Conservation (phyloP, 2,113 vertebrate species). For the Solea solea region DNA sequence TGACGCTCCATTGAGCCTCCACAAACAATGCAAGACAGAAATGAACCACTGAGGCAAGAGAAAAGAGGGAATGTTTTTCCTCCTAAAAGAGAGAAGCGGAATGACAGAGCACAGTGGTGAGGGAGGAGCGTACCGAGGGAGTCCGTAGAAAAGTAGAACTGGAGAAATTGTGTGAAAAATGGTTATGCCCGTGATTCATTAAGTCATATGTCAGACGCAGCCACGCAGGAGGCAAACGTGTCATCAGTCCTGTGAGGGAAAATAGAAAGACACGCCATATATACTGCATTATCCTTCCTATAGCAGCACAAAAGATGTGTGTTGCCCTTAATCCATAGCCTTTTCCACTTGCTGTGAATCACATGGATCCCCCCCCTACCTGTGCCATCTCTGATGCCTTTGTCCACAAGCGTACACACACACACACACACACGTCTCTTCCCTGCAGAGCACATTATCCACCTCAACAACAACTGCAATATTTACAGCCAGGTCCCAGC, state of each 20-base stretch:
- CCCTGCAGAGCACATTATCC: conserved; percentile 55
- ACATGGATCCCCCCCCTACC: conserved; percentile 49
- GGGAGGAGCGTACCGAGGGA: conserved; percentile 21
- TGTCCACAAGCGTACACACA: conserved; percentile 31
- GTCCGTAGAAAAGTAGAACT: conserved; percentile 20
- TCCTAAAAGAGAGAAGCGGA: conserved; percentile 54
- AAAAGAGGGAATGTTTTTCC: conserved; percentile 52
- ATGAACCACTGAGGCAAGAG: conserved; percentile 68
- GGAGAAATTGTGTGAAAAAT: conserved; percentile 12
- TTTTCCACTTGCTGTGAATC: conserved; percentile 37
- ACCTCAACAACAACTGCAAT: conserved; percentile 60
- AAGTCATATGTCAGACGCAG: conserved; percentile 5
- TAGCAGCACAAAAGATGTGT: conserved; percentile 29
- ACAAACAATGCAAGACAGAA: conserved; percentile 74
- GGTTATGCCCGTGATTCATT: conserved; percentile 37
- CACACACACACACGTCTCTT: conserved; percentile 16
- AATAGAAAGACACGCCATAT: conserved; percentile 1
- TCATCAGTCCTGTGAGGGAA: conserved; percentile 2
- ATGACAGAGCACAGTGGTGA: conserved; percentile 46
- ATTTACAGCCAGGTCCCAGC: conserved; percentile 62
- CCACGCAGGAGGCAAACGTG: neutral
- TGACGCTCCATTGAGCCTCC: conserved; percentile 75
- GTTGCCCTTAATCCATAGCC: conserved; percentile 46
- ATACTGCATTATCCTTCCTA: conserved; percentile 1
- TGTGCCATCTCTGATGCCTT: conserved; percentile 25